These are phyloP conservation scores for Biston betularia DNA, from an alignment of 2,888 invertebrate species.

Conservation along the genomic window DNA sequence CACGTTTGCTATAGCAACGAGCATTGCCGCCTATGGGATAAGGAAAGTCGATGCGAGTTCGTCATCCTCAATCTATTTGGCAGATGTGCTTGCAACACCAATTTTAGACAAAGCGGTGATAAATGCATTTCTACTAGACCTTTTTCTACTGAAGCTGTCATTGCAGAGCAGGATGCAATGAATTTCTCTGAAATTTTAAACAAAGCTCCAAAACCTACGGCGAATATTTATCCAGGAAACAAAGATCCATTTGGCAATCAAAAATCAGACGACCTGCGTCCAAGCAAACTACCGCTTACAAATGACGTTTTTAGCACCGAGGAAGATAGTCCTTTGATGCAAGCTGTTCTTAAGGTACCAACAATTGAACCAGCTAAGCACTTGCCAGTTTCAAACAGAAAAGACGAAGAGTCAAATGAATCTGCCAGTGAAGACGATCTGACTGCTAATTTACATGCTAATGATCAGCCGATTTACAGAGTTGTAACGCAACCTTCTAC, in stretches of 20 bases:
- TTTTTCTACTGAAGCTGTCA: slow-evolving; percentile 72
- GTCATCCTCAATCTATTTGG: slow-evolving; percentile 96
- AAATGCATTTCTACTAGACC: slow-evolving; percentile 84
- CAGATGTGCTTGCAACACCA: slow-evolving; percentile 92
- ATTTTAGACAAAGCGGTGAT: slow-evolving; percentile 88
- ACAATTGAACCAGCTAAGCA: slow-evolving; percentile 71
- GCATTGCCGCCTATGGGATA: slow-evolving; percentile 94
- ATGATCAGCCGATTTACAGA: slow-evolving; percentile 81
- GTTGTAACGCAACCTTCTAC: slow-evolving; percentile 79
- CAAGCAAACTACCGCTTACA: slow-evolving; percentile 68
- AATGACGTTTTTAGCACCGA: slow-evolving; percentile 75
- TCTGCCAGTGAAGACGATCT: slow-evolving; percentile 74
- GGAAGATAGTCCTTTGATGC: slow-evolving; percentile 78
- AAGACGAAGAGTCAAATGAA: slow-evolving; percentile 76
- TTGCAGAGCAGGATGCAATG: slow-evolving; percentile 68
- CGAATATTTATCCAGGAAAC: slow-evolving; percentile 44
- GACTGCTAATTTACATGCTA: slow-evolving; percentile 80
- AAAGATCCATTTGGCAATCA: slow-evolving; percentile 44
- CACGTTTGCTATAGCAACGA: slow-evolving; percentile 96
- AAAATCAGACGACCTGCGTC: slow-evolving; percentile 61
- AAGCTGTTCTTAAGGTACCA: slow-evolving; percentile 76
- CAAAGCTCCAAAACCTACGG: slow-evolving; percentile 58
- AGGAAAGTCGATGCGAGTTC: slow-evolving; percentile 94
- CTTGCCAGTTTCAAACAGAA: slow-evolving; percentile 62
- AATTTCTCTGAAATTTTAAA: slow-evolving; percentile 46